These are phyloP conservation scores for Gila orcuttii DNA, from an alignment of 2,113 vertebrate species.

Conservation along the genomic window DNA sequence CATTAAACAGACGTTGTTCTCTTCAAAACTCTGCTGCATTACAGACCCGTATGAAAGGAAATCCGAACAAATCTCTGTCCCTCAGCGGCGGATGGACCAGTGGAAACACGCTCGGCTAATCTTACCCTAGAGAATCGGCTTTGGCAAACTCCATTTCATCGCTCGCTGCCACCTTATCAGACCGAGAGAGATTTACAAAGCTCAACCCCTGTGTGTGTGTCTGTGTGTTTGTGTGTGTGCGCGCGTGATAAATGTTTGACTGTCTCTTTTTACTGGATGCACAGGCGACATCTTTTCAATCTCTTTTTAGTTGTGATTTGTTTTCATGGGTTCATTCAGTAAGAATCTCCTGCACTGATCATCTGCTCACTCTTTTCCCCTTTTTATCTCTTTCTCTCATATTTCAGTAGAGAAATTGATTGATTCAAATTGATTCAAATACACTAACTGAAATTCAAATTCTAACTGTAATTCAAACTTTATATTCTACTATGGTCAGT, in stretches of 20 bases:
- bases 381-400: background rate
- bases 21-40: background rate
- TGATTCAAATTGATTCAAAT: background rate
- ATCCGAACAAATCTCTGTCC: conserved; percentile 12
- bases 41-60: background rate
- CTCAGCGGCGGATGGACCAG: conserved; percentile 6
- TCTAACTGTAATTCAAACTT: too few relatives aligned
- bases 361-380: background rate
- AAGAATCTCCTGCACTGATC: background rate
- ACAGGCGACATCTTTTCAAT: background rate
- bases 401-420: background rate
- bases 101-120: background rate
- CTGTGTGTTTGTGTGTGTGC: background rate
- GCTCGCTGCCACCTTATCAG: conserved; percentile 18
- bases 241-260: background rate
- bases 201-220: background rate
- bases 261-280: background rate
- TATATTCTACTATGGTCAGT: too few relatives aligned
- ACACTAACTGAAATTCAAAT: background rate
- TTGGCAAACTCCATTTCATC: conserved; percentile 23
- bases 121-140: conserved; percentile 16
- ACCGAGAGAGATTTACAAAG: background rate
- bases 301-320: background rate
- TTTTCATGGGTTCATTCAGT: background rate
- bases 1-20: background rate